phyloP scores from a whole-genome alignment of 2,797 vertebrate genomes.

The Decapterus maruadsi region DNA sequence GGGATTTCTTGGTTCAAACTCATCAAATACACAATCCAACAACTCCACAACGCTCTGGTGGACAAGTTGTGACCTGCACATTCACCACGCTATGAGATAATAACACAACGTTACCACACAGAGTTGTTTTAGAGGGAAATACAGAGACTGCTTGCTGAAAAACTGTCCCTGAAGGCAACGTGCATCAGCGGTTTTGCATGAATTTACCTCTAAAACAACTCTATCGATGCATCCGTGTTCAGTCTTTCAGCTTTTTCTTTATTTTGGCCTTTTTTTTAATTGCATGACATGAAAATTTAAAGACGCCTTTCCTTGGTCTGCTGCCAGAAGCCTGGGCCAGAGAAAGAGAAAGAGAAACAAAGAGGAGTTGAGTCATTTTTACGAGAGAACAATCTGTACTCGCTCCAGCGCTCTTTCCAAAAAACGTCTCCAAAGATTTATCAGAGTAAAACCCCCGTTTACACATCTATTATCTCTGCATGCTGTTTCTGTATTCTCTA shows the following conservation, averaged over 20 bases:
- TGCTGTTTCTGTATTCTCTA: constrained; percentile 14
- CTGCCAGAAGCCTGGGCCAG: background rate
- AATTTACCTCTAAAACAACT: too few relatives aligned
- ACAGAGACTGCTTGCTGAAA: too few relatives aligned
- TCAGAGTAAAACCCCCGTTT: constrained; percentile 7
- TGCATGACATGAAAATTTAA: background rate
- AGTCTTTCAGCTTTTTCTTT: background rate
- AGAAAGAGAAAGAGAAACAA: constrained; percentile 9
- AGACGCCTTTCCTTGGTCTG: constrained; percentile 2
- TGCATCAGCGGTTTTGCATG: too few relatives aligned
- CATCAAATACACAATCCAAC: too few relatives aligned
- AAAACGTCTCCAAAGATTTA: constrained; percentile 28
- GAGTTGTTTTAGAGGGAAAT: too few relatives aligned
- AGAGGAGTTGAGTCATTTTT: constrained; percentile 28
- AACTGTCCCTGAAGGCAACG: too few relatives aligned
- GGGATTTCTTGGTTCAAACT: too few relatives aligned
- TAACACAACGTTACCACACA: too few relatives aligned
- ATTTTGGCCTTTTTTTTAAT: background rate
- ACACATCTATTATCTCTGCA: constrained; percentile 30
- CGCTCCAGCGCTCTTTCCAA: constrained; percentile 7
- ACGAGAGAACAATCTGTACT: constrained; percentile 1
- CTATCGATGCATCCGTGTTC: background rate
- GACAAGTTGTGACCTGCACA: too few relatives aligned
- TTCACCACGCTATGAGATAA: too few relatives aligned
- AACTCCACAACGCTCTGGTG: too few relatives aligned